A percentile compares a stretch with the other conserved stretches of the same genome.
Conservation (phyloP, 2,888 invertebrate species). For the Oscheius sp. region DNA sequence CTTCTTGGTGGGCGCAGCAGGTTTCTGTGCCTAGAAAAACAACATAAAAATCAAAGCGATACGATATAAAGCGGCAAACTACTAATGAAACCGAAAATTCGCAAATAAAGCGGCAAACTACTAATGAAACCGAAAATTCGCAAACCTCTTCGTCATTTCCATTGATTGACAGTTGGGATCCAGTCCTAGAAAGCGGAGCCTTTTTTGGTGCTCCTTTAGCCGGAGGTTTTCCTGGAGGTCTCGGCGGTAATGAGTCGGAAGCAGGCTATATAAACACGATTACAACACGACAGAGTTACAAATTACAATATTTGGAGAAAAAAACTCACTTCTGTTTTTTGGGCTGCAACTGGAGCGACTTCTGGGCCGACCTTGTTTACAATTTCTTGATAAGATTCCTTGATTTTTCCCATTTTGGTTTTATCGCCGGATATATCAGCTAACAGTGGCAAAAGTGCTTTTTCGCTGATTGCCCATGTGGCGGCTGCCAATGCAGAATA, state of each 20-base stretch:
- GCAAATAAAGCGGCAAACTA: background rate
- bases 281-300: conserved; percentile 27
- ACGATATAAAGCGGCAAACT: too few species aligned
- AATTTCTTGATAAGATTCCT: conserved; percentile 92
- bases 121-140: background rate
- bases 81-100: background rate
- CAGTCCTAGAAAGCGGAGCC: conserved; percentile 13
- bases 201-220: conserved; percentile 2
- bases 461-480: conserved; percentile 92
- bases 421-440: conserved; percentile 60
- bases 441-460: conserved; percentile 78
- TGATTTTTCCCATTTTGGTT: conserved; percentile 77
- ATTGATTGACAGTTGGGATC: conserved; percentile 13
- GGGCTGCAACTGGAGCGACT: conserved; percentile 59
- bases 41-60: background rate
- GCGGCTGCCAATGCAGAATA: conserved; percentile 93
- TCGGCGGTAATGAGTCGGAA: conserved; percentile 1
- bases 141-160: conserved; percentile 28
- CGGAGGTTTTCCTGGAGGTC: background rate
- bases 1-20: conserved; percentile 19
- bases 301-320: background rate
- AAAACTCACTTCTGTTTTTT: conserved; percentile 54
- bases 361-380: conserved; percentile 48
- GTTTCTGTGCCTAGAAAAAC: conserved; percentile 20
- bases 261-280: conserved; percentile 18